Base-by-base conservation (phyloP, 30 jellyfish, hydroid and myxozoan species). In the Aurelia sp. region DNA sequence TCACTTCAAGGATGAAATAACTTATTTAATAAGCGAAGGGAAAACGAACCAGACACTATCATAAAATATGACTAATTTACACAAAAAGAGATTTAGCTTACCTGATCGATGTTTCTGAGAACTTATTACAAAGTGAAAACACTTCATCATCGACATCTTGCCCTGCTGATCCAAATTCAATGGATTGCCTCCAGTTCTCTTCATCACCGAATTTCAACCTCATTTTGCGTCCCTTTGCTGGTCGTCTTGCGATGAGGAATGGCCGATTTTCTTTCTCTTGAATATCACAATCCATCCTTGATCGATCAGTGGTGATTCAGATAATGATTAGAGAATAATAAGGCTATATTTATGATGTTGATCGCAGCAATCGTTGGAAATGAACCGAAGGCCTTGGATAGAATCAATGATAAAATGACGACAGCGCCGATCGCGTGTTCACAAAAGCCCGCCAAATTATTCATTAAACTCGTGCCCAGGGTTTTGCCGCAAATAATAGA, bases 81-180 rank as follows among this genome's bases (percentile, higher is more conserved):
- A 44, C 15, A 44, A 44, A 27, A 44, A 44, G 55, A 0, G 55
- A 44, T 44, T 13, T 44, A 5, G 9, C 55, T 73, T 79, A 79
- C 89, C 89, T 79, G 65, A 79, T 40, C 30, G 89, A 79, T 62
- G 89, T 63, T 13, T 68, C 61, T 59, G 93, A 72, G 61, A 84
- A 84, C 68, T 84, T 72, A 58, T 59, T 72, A 67, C 93, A 84
- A 22, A 84, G 88, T 24, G 93, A 84, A 50, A 38, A 84, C 6
- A 84, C 93, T 57, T 84, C 93, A 47, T 84, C 93, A 50, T 84
- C 93, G 59, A 60, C 72, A 47, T 84, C 93, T 63, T 84, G 93
- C 12, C 88, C 88, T 44, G 55, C 55, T 22, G 84, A 51, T 31
- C 87, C 88, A 27, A 65, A 50, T 63, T 72, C 81, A 21, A 61